phyloP scores from a whole-genome alignment of 2,888 invertebrate genomes.

The Eueremaeus valkanovi region DNA sequence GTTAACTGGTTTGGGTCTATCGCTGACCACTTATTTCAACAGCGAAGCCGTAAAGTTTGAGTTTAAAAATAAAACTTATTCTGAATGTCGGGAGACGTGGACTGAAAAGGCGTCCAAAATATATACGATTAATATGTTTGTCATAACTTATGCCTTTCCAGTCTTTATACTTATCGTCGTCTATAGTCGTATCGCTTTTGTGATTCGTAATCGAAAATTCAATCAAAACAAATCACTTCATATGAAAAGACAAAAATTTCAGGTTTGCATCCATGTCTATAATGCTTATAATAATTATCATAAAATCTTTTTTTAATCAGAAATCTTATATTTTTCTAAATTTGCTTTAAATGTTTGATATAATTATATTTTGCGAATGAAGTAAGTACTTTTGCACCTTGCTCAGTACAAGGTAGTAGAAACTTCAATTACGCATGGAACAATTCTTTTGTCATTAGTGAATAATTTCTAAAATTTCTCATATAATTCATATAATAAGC shows the following conservation, averaged over 20 bases:
- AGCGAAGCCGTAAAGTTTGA: background rate
- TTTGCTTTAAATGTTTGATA: too few relatives aligned
- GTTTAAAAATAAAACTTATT: background rate
- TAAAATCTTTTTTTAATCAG: background rate
- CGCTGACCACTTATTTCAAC: background rate
- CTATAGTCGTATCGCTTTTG: slow-evolving; percentile 20
- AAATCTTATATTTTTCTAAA: too few relatives aligned
- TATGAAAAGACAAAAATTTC: slow-evolving; percentile 4
- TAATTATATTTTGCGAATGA: too few relatives aligned
- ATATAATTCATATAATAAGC: too few relatives aligned
- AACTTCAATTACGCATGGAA: too few relatives aligned
- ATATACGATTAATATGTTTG: background rate
- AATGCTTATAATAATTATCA: background rate
- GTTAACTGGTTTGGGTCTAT: background rate
- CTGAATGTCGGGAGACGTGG: slow-evolving; percentile 1
- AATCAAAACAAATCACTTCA: background rate
- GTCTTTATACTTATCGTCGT: background rate
- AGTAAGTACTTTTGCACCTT: background rate
- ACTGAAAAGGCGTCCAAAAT: background rate
- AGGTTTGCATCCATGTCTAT: background rate
- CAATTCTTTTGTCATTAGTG: too few relatives aligned
- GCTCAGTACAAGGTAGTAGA: too few relatives aligned
- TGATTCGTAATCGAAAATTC: background rate
- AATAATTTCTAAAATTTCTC: too few relatives aligned
- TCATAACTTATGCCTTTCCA: slow-evolving; percentile 1